These are phyloP conservation scores for Drosophila prostipennis DNA, from an alignment of 2,888 invertebrate genomes.

Conservation along the genomic window DNA sequence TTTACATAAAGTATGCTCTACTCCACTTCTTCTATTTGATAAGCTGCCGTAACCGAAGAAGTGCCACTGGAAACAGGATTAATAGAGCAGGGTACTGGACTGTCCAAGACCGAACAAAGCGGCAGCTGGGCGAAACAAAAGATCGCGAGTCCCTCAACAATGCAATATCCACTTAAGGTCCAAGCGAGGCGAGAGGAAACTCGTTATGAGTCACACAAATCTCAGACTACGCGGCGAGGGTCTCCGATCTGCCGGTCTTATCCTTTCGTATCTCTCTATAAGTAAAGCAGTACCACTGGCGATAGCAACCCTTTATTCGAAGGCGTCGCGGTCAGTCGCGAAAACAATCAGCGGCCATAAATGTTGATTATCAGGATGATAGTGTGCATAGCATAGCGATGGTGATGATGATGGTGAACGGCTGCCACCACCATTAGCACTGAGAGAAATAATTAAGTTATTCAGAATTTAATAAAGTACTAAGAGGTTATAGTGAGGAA, in stretches of 20 bases:
- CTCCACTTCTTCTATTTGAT: conserved; percentile 45
- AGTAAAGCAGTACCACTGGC: background rate
- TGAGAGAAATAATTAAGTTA: background rate
- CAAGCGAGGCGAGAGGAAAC: conserved; percentile 70
- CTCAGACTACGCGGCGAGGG: conserved; percentile 59
- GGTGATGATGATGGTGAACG: conserved; percentile 21
- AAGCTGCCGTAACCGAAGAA: conserved; percentile 73
- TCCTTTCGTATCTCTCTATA: conserved; percentile 10
- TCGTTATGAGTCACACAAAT: conserved; percentile 79
- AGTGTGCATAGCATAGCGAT: conserved; percentile 9
- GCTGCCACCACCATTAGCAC: conserved; percentile 24
- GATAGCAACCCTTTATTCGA: conserved; percentile 52
- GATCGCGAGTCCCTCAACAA: conserved; percentile 67
- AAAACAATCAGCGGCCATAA: conserved; percentile 71
- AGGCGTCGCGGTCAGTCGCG: conserved; percentile 70
- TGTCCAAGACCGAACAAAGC: conserved; percentile 72
- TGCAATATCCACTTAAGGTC: conserved; percentile 76
- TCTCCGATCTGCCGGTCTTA: conserved; percentile 35
- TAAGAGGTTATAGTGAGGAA: too few relatives aligned
- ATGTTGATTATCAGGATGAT: conserved; percentile 59
- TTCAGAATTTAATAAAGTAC: background rate
- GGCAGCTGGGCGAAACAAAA: conserved; percentile 68
- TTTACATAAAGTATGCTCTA: conserved; percentile 67
- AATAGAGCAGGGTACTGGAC: conserved; percentile 59
- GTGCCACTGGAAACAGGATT: conserved; percentile 66